Percentiles rank a stretch among this genome's conserved stretches.
Evolutionary conservation across 2,888 invertebrate genomes (phyloP).

Genomic region (Lysandra coridon): DNA sequence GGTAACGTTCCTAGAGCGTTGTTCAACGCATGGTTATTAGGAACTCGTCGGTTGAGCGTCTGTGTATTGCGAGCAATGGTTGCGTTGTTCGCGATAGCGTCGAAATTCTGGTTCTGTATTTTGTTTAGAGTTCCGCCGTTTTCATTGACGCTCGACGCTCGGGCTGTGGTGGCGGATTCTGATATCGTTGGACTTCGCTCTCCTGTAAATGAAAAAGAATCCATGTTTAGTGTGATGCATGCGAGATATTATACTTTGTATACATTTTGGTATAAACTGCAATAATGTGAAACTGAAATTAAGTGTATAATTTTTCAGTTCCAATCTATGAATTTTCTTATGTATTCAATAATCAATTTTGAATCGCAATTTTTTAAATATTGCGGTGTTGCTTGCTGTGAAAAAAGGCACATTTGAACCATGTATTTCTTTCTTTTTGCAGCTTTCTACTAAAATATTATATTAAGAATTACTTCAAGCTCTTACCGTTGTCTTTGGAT

Average conservation of each 20-base stretch:
- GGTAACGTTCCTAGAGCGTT: constrained; percentile 73
- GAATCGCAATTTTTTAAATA: not conserved
- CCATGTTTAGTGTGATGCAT: not conserved
- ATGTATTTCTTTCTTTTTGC: not conserved
- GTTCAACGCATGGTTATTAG: constrained; percentile 66
- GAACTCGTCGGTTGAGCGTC: constrained; percentile 64
- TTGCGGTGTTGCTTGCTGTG: too few relatives aligned
- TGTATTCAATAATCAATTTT: too few relatives aligned
- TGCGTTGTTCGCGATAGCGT: constrained; percentile 57
- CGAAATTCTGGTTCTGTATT: constrained; percentile 63
- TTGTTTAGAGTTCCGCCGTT: constrained; percentile 66
- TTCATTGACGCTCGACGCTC: constrained; percentile 85
- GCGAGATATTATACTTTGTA: too few relatives aligned
- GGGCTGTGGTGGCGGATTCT: constrained; percentile 90
- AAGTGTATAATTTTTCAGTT: too few relatives aligned
- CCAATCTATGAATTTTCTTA: too few relatives aligned
- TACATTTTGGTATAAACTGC: too few relatives aligned
- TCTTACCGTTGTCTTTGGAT: constrained; percentile 87
- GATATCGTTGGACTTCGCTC: constrained; percentile 91
- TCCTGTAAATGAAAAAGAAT: constrained; percentile 62
- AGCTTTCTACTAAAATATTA: not conserved
- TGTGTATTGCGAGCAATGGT: constrained; percentile 67
- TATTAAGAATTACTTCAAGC: constrained; percentile 29
- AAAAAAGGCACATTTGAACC: too few relatives aligned
- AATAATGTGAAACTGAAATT: too few relatives aligned